A percentile compares a stretch with the other conserved stretches of the same genome.
Evolutionary conservation across 1,140 invertebrate species (phyloP).

Genomic region (Gonatopus flavifemur): DNA sequence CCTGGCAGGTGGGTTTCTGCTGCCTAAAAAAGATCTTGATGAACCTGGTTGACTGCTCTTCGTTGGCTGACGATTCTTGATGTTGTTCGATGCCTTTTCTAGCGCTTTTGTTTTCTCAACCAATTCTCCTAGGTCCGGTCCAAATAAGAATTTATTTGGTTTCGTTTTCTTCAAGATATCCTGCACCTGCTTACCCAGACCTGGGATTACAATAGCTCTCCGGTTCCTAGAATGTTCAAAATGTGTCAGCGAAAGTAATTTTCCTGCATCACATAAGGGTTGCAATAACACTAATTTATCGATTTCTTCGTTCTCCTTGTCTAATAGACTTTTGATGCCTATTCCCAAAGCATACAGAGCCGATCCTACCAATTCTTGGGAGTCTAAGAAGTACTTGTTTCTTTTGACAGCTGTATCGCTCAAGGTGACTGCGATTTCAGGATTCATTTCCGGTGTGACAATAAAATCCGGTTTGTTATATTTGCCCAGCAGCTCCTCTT

Average conservation of each 20-base stretch:
- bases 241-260: background rate
- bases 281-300: background rate
- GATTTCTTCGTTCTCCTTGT: background rate
- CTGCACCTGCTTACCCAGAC: background rate
- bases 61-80: too few species aligned
- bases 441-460: background rate
- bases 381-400: background rate
- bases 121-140: slow-evolving; percentile 4
- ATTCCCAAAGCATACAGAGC: background rate
- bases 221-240: slow-evolving; percentile 2
- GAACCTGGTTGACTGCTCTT: too few species aligned
- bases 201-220: slow-evolving; percentile 10
- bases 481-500: background rate
- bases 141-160: too few species aligned
- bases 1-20: too few species aligned
- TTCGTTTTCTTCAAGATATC: slow-evolving; percentile 4
- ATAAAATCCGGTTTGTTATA: background rate
- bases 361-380: slow-evolving; percentile 2
- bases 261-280: background rate
- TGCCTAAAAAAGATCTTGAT: too few species aligned
- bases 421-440: background rate
- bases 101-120: too few species aligned
- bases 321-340: background rate
- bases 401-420: background rate
- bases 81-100: too few species aligned